These are phyloP conservation scores for Lepilemur ruficaudatus DNA, from an alignment of 2,797 vertebrate genomes.

Conservation along the genomic window DNA sequence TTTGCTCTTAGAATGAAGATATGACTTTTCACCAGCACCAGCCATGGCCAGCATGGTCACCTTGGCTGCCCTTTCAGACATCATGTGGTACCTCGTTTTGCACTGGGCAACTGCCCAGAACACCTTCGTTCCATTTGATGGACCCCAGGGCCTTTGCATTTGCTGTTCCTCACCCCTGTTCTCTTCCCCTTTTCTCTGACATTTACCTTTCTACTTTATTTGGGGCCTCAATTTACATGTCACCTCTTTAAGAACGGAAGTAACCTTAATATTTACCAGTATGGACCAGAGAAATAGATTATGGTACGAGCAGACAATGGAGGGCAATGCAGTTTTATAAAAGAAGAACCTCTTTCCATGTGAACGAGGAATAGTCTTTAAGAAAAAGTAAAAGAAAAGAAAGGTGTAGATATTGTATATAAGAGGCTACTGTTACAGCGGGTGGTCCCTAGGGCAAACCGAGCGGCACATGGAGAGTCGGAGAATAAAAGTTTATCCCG, in stretches of 20 bases:
- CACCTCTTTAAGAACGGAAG: background rate
- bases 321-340: background rate
- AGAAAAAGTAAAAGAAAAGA: background rate
- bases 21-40: background rate
- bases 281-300: background rate
- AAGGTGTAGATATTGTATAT: background rate
- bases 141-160: background rate
- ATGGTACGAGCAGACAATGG: background rate
- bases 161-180: background rate
- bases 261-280: background rate
- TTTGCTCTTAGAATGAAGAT: background rate
- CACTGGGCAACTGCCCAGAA: background rate
- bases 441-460: too few species aligned
- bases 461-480: too few species aligned
- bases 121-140: background rate
- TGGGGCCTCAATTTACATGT: background rate
- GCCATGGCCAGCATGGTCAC: rapidly evolving
- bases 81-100: rapidly evolving
- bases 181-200: background rate
- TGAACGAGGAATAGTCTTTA: background rate
- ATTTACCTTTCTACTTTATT: background rate
- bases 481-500: too few species aligned
- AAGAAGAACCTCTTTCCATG: background rate
- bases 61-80: background rate
- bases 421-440: background rate